A percentile compares a stretch with the other conserved stretches of the same genome.
Conservation (phyloP, 2,888 invertebrate species). For the Aricia artaxerxes region DNA sequence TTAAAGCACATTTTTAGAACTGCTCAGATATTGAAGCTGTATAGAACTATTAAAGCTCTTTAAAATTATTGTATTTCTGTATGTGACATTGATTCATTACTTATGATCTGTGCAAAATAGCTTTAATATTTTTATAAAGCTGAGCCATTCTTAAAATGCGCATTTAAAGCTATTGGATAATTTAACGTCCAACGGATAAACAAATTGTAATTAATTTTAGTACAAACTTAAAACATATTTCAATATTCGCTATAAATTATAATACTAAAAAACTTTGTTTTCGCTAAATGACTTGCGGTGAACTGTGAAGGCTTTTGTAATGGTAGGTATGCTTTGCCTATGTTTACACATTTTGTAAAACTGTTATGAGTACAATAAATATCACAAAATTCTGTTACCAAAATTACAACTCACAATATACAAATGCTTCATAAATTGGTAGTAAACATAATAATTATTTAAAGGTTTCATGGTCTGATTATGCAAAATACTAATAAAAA, state of each 20-base stretch:
- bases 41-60: too few relatives aligned
- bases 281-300: background rate
- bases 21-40: too few relatives aligned
- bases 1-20: background rate
- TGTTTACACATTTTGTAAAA: background rate
- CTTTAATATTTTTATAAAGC: too few relatives aligned
- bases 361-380: background rate
- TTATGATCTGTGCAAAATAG: too few relatives aligned
- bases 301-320: background rate
- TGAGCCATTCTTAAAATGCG: too few relatives aligned
- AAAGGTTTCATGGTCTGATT: background rate
- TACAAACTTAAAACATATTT: background rate
- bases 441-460: background rate
- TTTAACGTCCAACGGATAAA: too few relatives aligned
- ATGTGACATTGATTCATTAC: too few relatives aligned
- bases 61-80: too few relatives aligned
- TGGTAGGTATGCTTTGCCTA: background rate
- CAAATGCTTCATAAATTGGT: background rate
- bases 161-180: too few relatives aligned
- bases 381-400: background rate
- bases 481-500: background rate
- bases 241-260: too few relatives aligned
- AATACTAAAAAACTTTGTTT: background rate
- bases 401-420: background rate
- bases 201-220: background rate